Base-by-base conservation (phyloP, 2,888 invertebrate species). In the Papilio elwesi region DNA sequence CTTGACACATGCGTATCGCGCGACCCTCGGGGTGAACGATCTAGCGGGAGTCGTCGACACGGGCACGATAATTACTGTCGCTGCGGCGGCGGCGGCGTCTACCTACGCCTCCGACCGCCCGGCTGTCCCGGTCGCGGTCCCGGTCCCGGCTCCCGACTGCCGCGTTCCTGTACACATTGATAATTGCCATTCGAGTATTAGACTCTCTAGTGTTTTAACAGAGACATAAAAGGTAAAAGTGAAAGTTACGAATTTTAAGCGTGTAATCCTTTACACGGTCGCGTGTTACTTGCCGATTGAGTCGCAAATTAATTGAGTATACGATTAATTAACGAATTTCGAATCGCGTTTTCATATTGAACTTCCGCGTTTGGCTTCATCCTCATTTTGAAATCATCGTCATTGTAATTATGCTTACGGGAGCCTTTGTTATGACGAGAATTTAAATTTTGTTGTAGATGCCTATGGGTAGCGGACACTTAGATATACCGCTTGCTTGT, bases 1-100 rank as follows among this genome's bases (percentile, higher is more conserved):
- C 73, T 82, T 83, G 85, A 88, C 87, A 87, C 88, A 87, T 88
- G 91, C 86, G 87, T 90, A 88, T 87, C 88, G 87, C 84, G 74
- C 87, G 90, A 88, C 89, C 90, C 90, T 85, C 87, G 92, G 92
- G 93, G 93, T 93, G 91, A 93, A 93, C 88, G 93, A 84, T 92
- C 93, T 85, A 85, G 84, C 84, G 80, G 85, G 88, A 91, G 93
- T 93, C 93, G 93, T 86, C 92, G 93, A 92, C 93, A 89, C 90
- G 84, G 81, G 82, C 83, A 84, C 88, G 91, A 92, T 93, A 93
- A 93, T 93, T 91, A 91, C 90, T 90, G 90, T 90, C 89, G 89
- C 89, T 83, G 82, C 81, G 78, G 76, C 79, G 59, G 57, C 57
- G 81, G 59, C 76, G 78, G 76, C 74, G 76, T 84, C 87, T 85